These are phyloP conservation scores for Sarotherodon lohbergeri DNA, from an alignment of 2,113 vertebrate species.

Conservation along the genomic window DNA sequence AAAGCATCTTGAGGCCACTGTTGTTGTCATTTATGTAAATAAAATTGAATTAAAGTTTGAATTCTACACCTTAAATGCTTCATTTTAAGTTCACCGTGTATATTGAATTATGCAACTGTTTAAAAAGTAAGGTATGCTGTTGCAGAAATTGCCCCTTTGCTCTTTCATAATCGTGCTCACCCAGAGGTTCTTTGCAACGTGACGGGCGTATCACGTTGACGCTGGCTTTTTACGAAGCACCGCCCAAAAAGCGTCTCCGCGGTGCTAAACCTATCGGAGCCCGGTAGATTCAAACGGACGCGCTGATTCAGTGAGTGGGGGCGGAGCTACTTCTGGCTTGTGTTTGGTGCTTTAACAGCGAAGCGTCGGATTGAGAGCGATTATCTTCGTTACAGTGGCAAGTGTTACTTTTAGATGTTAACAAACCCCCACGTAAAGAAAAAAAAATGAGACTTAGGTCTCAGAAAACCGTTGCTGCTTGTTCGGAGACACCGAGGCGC, in stretches of 20 bases:
- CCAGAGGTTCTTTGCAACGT: background rate
- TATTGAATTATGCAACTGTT: background rate
- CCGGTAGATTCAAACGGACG: constrained; percentile 54
- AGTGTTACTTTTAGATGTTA: background rate
- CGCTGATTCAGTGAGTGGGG: background rate
- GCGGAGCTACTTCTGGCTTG: background rate
- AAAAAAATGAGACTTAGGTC: constrained; percentile 59
- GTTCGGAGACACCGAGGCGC: constrained; percentile 7
- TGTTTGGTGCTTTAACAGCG: background rate
- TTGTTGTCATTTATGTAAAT: background rate
- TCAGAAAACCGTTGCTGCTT: background rate
- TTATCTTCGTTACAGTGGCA: fast-evolving
- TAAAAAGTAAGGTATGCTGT: fast-evolving
- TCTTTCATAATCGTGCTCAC: background rate
- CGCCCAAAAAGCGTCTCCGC: constrained; percentile 26
- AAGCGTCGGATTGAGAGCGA: background rate
- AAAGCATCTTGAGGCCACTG: background rate
- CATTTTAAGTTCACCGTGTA: background rate
- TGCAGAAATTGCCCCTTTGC: background rate
- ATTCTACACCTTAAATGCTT: background rate
- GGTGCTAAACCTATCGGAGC: constrained; percentile 14
- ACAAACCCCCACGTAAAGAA: background rate
- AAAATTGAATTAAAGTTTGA: background rate
- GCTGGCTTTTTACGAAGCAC: constrained; percentile 1
- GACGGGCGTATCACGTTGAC: constrained; percentile 29